Evolutionary conservation across 1,140 invertebrate species (phyloP), one percentile per base, ranked within the genome.

Genomic region (Cyrtorhinus lividipennis): DNA sequence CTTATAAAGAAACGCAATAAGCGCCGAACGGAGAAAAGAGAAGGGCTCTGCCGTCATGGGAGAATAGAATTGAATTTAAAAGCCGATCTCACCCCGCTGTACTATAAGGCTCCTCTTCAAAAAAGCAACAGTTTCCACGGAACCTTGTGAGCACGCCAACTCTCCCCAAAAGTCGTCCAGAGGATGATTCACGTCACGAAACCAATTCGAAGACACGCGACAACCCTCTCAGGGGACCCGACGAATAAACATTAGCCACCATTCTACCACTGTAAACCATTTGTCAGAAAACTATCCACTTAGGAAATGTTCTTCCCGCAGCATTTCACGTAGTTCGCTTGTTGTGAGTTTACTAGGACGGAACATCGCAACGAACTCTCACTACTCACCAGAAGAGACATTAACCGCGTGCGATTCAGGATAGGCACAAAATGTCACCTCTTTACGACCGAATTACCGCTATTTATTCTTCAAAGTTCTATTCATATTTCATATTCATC

Each of bases 141-240:
- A 53, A 53, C 48, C 18, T 20, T 10, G 30, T 5, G 5, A 20
- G 48, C 48, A 15, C 10, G 48, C 10, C 48, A 53, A 12, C 12
- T 20, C 48, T 15, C 10, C 48, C 48, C 48, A 5, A 8, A 12
- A 12, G 20, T 15, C 48, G 18, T 5, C 48, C 48, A 13, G 48
- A 53, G 18, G 48, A 53, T 53, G 48, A 53, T 53, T 53, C 48
- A 53, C 48, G 48, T 53, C 48, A 53, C 48, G 48, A 53, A 53
- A 53, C 48, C 48, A 53, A 53, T 53, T 13, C 48, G 18, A 20
- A 53, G 48, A 53, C 48, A 53, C 20, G 48, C 48, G 48, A 53
- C 48, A 53, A 53, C 48, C 48, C 48, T 22, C 48, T 53, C 48
- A 53, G 48, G 20, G n/a, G 48, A 53, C 48, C 20, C 8, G 20